Conservation (phyloP, 2,888 invertebrate species). For the Stomorhina lunata region DNA sequence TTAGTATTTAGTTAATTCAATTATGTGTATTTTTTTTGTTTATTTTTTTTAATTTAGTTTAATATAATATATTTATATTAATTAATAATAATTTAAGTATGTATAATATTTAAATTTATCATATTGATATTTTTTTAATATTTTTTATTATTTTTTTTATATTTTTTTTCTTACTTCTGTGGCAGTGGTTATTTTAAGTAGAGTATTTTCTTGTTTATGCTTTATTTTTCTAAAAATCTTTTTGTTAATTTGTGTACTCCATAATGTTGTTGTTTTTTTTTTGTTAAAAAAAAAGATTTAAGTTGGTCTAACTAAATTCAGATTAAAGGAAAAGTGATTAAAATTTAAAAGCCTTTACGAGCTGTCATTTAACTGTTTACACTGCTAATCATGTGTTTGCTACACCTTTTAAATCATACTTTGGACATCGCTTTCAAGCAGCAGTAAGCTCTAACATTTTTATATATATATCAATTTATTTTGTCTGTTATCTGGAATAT, state of each 20-base stretch:
- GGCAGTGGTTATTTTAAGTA: slow-evolving; percentile 77
- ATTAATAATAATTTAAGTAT: slow-evolving; percentile 62
- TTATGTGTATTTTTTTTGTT: slow-evolving; percentile 27
- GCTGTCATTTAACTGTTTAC: no score
- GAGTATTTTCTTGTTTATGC: slow-evolving; percentile 50
- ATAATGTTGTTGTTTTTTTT: slow-evolving; percentile 7
- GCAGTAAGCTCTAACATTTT: no score
- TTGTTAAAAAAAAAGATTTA: slow-evolving; percentile 10
- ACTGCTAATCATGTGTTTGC: no score
- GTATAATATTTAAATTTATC: slow-evolving; percentile 60
- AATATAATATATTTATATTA: slow-evolving; percentile 67
- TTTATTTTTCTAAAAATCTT: slow-evolving; percentile 53
- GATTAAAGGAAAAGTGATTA: background rate
- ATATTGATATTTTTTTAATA: slow-evolving; percentile 65
- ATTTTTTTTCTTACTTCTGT: slow-evolving; percentile 68
- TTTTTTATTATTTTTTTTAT: slow-evolving; percentile 60
- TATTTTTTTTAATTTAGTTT: slow-evolving; percentile 67
- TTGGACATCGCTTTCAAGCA: no score
- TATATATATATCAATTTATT: no score
- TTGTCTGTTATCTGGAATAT: no score
- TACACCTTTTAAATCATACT: no score
- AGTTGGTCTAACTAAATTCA: background rate
- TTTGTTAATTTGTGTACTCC: slow-evolving; percentile 45
- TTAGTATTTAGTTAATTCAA: slow-evolving; percentile 70
- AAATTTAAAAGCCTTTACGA: background rate